These are phyloP conservation scores for Sylvicola fuscatus DNA, from an alignment of 2,888 invertebrate genomes.

Conservation along the genomic window DNA sequence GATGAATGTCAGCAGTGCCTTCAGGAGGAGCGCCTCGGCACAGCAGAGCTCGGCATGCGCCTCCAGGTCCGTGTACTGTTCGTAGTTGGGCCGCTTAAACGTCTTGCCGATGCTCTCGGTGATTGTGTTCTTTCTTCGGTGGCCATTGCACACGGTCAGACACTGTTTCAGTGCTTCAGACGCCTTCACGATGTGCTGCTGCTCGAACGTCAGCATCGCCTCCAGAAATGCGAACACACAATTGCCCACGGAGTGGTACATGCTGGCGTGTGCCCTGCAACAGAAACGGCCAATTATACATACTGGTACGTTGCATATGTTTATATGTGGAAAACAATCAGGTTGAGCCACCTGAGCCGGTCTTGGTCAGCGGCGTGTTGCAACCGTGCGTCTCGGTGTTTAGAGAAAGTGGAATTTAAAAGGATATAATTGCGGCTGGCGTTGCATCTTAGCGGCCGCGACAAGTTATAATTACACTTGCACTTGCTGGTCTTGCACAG, in stretches of 20 bases:
- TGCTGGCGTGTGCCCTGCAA: conserved; percentile 52
- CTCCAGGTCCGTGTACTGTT: conserved; percentile 55
- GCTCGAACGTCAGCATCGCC: conserved; percentile 84
- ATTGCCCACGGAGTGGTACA: conserved; percentile 83
- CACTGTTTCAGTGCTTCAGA: conserved; percentile 55
- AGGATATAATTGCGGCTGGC: too few species aligned
- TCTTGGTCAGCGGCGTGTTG: too few species aligned
- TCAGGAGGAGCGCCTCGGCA: conserved; percentile 74
- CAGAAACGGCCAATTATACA: too few species aligned
- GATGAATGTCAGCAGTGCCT: conserved; percentile 78
- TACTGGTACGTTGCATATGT: too few species aligned
- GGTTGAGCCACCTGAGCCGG: too few species aligned
- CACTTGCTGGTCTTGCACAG: too few species aligned
- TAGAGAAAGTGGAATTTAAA: too few species aligned
- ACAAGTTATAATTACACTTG: too few species aligned
- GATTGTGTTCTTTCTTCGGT: conserved; percentile 31
- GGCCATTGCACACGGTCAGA: conserved; percentile 52
- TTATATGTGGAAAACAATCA: too few species aligned
- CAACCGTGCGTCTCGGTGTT: too few species aligned
- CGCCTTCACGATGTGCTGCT: conserved; percentile 50
- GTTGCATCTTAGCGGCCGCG: too few species aligned
- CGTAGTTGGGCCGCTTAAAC: conserved; percentile 52
- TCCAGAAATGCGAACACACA: conserved; percentile 80
- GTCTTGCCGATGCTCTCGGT: conserved; percentile 68
- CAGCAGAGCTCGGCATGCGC: conserved; percentile 91